Percentiles rank a stretch among this genome's conserved stretches.
phyloP scores from a whole-genome alignment of 2,888 invertebrate species.

The Dasysyrphus tricinctus region DNA sequence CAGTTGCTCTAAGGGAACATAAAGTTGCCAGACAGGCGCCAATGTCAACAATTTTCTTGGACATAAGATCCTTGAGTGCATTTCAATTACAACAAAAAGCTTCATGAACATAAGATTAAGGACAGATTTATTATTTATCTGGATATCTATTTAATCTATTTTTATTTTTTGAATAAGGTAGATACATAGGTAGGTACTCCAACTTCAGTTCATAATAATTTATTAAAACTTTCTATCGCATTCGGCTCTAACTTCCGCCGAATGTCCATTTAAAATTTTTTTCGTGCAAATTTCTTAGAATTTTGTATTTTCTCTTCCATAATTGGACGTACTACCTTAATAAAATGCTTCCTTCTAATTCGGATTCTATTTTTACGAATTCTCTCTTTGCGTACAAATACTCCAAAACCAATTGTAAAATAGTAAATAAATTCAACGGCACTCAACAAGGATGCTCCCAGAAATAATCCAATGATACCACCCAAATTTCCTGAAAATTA shows the following conservation, averaged over 20 bases:
- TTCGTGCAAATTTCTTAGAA: slow-evolving; percentile 3
- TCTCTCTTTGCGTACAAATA: slow-evolving; percentile 74
- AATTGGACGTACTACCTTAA: slow-evolving; percentile 45
- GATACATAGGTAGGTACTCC: too few relatives aligned
- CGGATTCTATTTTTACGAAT: slow-evolving; percentile 6
- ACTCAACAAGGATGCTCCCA: slow-evolving; percentile 84
- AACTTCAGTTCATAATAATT: neutral
- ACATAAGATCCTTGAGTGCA: too few relatives aligned
- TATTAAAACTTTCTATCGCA: neutral
- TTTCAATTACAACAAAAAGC: too few relatives aligned
- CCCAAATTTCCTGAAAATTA: slow-evolving; percentile 83
- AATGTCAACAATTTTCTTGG: too few relatives aligned
- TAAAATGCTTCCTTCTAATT: slow-evolving; percentile 23
- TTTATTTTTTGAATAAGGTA: too few relatives aligned
- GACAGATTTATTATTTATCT: too few relatives aligned
- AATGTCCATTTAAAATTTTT: slow-evolving; percentile 11
- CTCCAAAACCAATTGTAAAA: slow-evolving; percentile 79
- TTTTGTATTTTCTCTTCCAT: neutral
- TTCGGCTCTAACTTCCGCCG: neutral
- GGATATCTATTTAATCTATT: too few relatives aligned
- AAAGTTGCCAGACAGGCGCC: too few relatives aligned
- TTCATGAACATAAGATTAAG: too few relatives aligned
- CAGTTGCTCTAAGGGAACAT: too few relatives aligned
- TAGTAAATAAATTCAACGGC: slow-evolving; percentile 83
- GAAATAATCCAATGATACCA: slow-evolving; percentile 84